These are phyloP conservation scores for Chaenogobius annularis DNA, from an alignment of 2,113 vertebrate species.

Conservation along the genomic window DNA sequence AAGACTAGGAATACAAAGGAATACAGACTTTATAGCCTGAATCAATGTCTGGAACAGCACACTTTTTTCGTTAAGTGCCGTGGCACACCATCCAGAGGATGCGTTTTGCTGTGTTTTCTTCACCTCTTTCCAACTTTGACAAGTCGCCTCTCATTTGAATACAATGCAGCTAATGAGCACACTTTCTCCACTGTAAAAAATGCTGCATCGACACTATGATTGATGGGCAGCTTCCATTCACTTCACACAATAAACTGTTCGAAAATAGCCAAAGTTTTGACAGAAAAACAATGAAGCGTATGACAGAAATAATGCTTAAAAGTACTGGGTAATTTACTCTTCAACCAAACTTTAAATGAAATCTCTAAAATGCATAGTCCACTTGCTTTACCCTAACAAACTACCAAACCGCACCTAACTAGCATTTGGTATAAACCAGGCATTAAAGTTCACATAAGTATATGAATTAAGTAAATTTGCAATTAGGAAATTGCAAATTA, in stretches of 20 bases:
- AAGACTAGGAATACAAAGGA: too few relatives aligned
- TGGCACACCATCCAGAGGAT: not conserved
- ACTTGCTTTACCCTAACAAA: not conserved
- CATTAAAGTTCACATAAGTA: too few relatives aligned
- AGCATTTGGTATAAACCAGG: too few relatives aligned
- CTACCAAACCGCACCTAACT: too few relatives aligned
- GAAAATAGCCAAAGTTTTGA: not conserved
- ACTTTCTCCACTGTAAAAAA: not conserved
- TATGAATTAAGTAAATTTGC: too few relatives aligned
- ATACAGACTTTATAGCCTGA: too few relatives aligned
- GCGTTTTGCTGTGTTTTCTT: not conserved
- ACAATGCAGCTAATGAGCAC: conserved; percentile 4
- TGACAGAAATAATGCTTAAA: not conserved
- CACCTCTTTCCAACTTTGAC: not conserved
- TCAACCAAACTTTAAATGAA: not conserved
- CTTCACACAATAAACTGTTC: not conserved
- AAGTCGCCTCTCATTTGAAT: conserved; percentile 1
- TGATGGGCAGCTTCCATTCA: conserved; percentile 1
- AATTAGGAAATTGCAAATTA: too few relatives aligned
- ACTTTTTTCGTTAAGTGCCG: too few relatives aligned
- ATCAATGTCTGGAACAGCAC: too few relatives aligned
- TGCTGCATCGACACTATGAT: not conserved
- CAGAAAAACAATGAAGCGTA: not conserved
- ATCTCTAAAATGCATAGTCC: not conserved
- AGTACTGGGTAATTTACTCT: not conserved